A percentile compares a stretch with the other conserved stretches of the same genome.
Evolutionary conservation across 2,888 invertebrate species (phyloP).

Genomic region (Melanophora roralis): DNA sequence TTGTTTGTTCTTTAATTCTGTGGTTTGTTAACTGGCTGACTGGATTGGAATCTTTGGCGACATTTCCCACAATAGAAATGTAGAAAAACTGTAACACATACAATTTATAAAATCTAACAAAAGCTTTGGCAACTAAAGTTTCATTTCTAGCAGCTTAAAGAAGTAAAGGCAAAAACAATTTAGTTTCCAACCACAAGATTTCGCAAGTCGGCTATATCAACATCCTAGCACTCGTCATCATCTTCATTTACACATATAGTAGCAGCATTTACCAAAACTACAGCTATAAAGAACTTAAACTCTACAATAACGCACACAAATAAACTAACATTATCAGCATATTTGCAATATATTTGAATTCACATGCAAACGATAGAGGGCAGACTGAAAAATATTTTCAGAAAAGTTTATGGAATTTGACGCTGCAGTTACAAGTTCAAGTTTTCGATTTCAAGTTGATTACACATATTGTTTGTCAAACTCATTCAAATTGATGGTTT

Average conservation of each 20-base stretch:
- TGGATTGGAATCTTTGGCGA: conserved; percentile 66
- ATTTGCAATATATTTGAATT: conserved; percentile 9
- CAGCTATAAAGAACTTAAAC: conserved; percentile 50
- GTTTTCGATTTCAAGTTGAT: too few relatives aligned
- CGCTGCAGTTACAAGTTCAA: too few relatives aligned
- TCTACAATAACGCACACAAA: neutral
- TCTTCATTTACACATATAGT: conserved; percentile 36
- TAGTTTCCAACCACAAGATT: neutral
- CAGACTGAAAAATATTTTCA: neutral
- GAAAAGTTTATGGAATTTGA: neutral
- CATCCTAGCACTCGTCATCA: conserved; percentile 18
- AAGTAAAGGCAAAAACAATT: conserved; percentile 5
- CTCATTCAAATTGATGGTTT: too few relatives aligned
- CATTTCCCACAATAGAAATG: conserved; percentile 66
- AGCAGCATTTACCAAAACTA: conserved; percentile 27
- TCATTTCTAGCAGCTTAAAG: conserved; percentile 45
- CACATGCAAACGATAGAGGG: neutral
- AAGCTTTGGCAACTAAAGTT: conserved; percentile 44
- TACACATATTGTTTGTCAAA: too few relatives aligned
- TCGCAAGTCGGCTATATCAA: conserved; percentile 14
- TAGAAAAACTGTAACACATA: conserved; percentile 12
- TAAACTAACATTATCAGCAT: neutral
- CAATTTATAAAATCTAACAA: conserved; percentile 25
- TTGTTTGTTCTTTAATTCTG: conserved; percentile 23
- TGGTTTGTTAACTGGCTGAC: conserved; percentile 5